Conservation (phyloP, 2,113 vertebrate species). For the Furnarius figulus region DNA sequence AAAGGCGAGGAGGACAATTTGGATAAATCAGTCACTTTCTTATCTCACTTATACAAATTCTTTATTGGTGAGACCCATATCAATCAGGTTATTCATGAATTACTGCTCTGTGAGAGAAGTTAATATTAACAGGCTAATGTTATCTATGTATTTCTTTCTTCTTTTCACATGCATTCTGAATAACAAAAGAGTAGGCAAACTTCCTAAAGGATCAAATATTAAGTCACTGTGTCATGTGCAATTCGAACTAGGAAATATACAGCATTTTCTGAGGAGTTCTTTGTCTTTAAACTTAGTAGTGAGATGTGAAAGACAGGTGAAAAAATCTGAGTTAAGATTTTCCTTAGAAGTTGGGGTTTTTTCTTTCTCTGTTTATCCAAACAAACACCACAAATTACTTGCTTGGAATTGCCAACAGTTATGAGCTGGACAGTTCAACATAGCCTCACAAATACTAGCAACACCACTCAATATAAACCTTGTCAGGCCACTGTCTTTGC, state of each 20-base stretch:
- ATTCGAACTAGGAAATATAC: neutral
- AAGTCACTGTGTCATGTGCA: neutral
- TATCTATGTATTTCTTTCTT: neutral
- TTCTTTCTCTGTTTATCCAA: neutral
- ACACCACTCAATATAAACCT: neutral
- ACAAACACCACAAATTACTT: neutral
- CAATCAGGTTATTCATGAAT: neutral
- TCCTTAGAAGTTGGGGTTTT: accelerated
- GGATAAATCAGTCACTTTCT: neutral
- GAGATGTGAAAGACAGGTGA: neutral
- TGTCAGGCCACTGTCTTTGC: neutral
- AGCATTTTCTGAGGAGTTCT: neutral
- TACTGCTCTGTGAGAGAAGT: neutral
- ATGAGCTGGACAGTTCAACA: neutral
- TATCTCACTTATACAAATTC: neutral
- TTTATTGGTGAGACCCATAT: neutral
- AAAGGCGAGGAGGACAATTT: neutral
- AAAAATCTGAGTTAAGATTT: neutral
- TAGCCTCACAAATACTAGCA: neutral
- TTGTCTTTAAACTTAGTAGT: neutral
- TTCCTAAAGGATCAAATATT: neutral
- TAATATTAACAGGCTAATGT: neutral
- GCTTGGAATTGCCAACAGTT: neutral
- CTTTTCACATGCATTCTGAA: neutral
- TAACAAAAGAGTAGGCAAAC: neutral